Evolutionary conservation across 2,888 invertebrate species (phyloP).

Genomic region (Parnassius mnemosyne): DNA sequence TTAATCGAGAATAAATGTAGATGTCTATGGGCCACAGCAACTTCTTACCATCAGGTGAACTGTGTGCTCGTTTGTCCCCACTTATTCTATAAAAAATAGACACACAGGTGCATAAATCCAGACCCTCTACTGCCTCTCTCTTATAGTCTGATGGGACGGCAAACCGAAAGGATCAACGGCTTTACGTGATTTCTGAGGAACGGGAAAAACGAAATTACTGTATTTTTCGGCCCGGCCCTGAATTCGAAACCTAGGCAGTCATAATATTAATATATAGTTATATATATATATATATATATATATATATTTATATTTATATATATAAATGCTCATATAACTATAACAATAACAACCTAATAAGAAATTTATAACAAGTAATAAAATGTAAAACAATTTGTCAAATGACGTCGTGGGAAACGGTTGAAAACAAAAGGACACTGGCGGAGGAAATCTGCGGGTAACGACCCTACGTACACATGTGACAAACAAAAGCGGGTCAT

Average conservation of each 20-base stretch:
- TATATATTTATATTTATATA: background rate
- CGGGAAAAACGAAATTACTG: background rate
- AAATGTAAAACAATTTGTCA: conserved; percentile 2
- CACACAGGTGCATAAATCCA: too few relatives aligned
- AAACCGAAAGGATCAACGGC: too few relatives aligned
- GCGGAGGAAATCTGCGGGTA: conserved; percentile 26
- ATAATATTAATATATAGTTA: background rate
- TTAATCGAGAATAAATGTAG: too few relatives aligned
- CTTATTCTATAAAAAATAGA: too few relatives aligned
- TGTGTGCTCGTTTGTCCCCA: too few relatives aligned
- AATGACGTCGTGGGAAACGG: conserved; percentile 24
- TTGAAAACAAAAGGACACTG: conserved; percentile 21
- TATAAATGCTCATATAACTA: background rate
- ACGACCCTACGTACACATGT: conserved; percentile 22
- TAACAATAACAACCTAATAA: background rate
- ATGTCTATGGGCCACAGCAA: too few relatives aligned
- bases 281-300: too few relatives aligned
- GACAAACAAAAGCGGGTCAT: conserved; percentile 22
- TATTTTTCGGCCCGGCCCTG: background rate
- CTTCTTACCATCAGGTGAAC: too few relatives aligned
- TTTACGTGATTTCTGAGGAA: too few relatives aligned
- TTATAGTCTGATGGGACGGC: too few relatives aligned
- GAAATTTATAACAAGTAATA: background rate
- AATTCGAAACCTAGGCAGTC: background rate
- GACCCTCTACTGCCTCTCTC: too few relatives aligned